Evolutionary conservation across 2,113 vertebrate species (phyloP).

Genomic region (Numenius arquata): DNA sequence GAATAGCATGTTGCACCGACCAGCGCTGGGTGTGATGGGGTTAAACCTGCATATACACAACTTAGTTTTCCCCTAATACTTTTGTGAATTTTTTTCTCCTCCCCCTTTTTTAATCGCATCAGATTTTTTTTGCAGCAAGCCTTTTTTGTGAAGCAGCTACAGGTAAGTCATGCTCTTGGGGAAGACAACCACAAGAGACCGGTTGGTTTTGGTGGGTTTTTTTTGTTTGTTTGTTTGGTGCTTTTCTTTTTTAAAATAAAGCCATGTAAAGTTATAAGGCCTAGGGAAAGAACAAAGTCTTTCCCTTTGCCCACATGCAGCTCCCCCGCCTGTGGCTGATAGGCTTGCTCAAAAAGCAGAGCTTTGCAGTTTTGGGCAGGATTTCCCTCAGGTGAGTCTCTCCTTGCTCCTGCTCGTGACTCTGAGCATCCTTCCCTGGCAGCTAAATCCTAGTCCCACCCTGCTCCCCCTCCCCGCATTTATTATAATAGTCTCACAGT

Average conservation of each 20-base stretch:
- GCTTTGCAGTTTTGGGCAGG: background rate
- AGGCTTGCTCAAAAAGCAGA: background rate
- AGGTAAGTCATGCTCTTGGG: background rate
- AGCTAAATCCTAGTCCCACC: background rate
- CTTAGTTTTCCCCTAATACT: background rate
- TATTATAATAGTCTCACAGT: background rate
- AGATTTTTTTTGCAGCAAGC: background rate
- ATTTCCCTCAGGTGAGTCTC: background rate
- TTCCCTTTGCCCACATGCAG: background rate
- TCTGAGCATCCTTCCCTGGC: background rate
- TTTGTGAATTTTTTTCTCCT: background rate
- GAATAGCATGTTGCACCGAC: background rate
- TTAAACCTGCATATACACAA: background rate
- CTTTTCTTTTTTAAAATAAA: background rate
- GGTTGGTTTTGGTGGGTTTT: accelerated
- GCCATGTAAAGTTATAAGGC: background rate
- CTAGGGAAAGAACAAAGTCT: background rate
- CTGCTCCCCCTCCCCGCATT: background rate
- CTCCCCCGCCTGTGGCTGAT: background rate
- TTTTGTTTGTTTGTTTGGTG: background rate
- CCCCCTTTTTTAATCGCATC: background rate
- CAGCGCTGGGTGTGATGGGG: background rate
- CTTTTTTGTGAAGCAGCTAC: background rate
- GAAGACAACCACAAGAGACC: background rate
- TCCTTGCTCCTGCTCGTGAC: background rate